Percentiles rank a stretch among this genome's conserved stretches.
These are phyloP conservation scores for Samia ricini DNA, from an alignment of 1,140 invertebrate genomes.

Conservation along the genomic window DNA sequence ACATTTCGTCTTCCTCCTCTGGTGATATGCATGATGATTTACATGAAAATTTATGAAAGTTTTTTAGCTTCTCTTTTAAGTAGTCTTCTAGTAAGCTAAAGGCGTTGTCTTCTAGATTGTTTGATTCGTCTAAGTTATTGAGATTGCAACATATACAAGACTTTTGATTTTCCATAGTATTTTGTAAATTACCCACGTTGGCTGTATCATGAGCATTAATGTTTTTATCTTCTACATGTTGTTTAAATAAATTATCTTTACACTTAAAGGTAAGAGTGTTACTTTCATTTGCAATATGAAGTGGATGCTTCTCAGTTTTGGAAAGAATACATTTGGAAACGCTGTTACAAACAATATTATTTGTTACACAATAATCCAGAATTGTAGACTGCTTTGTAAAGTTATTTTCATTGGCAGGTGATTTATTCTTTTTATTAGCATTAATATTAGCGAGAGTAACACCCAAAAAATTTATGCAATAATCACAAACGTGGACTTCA, in stretches of 20 bases:
- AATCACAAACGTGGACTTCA: constrained; percentile 28
- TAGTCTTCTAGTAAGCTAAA: constrained; percentile 61
- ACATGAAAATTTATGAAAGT: constrained; percentile 37
- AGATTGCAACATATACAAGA: constrained; percentile 51
- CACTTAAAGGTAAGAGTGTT: background rate
- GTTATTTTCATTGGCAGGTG: background rate
- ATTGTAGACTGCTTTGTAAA: background rate
- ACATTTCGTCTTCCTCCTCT: constrained; percentile 49
- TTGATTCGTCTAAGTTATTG: constrained; percentile 30
- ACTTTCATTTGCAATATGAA: background rate
- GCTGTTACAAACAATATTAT: background rate
- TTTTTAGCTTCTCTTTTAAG: constrained; percentile 48
- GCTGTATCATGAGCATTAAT: background rate
- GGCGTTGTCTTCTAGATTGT: constrained; percentile 58
- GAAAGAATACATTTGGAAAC: background rate
- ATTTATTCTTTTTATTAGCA: constrained; percentile 14
- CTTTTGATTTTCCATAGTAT: constrained; percentile 12
- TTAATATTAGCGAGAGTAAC: constrained; percentile 42
- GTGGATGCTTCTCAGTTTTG: background rate
- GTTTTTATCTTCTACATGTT: background rate
- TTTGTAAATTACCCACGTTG: background rate
- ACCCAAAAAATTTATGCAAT: constrained; percentile 54
- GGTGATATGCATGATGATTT: constrained; percentile 35
- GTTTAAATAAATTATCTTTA: background rate
- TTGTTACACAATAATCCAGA: background rate